phyloP scores from a whole-genome alignment of 2,888 invertebrate genomes.

The Diplazon laetatorius region DNA sequence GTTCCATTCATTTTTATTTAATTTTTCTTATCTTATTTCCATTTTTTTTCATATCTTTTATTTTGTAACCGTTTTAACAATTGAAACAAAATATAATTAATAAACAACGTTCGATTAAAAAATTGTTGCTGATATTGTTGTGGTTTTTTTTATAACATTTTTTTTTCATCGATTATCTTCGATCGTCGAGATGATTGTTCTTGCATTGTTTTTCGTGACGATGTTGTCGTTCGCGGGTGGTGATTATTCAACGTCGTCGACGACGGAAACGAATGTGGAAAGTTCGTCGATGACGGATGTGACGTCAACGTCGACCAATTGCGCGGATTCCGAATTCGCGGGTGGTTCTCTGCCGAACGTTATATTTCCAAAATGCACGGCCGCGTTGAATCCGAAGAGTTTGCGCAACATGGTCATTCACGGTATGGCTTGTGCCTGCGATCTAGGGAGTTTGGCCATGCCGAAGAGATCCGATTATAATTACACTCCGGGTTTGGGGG shows the following conservation, averaged over 20 bases:
- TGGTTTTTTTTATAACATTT: no score
- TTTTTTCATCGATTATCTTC: no score
- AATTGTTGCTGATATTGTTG: no score
- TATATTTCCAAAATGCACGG: constrained; percentile 66
- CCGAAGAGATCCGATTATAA: constrained; percentile 74
- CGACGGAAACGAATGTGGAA: constrained; percentile 23
- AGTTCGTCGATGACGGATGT: constrained; percentile 8
- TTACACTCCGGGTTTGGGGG: constrained; percentile 74
- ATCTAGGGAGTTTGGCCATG: constrained; percentile 65
- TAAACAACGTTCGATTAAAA: no score
- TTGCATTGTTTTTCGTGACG: constrained; percentile 6
- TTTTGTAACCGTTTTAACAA: no score
- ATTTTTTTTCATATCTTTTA: constrained; percentile 13
- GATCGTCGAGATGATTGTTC: background rate
- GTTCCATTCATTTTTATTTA: constrained; percentile 37
- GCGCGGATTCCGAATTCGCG: constrained; percentile 36
- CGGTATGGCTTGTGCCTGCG: constrained; percentile 76
- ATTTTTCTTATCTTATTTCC: background rate
- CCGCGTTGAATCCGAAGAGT: constrained; percentile 51
- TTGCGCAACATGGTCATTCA: constrained; percentile 68
- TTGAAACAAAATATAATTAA: no score
- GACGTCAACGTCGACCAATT: constrained; percentile 46
- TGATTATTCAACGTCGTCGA: background rate
- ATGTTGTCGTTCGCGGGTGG: background rate
- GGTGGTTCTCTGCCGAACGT: constrained; percentile 60